These are phyloP conservation scores for Circaetus gallicus DNA, from an alignment of 2,113 vertebrate genomes.

Conservation along the genomic window DNA sequence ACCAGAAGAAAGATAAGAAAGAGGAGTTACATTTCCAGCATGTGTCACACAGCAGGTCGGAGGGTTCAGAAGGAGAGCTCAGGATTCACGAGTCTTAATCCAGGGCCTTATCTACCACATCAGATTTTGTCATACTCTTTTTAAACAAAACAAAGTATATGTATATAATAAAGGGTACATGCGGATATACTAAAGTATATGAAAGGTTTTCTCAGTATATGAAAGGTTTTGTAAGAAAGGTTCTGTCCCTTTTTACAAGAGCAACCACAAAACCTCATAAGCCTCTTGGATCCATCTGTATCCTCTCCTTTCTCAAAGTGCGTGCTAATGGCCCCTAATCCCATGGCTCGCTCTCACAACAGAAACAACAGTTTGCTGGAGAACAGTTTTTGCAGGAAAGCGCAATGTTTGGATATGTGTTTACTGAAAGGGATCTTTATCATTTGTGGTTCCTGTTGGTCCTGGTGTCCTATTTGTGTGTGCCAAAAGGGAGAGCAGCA, in stretches of 20 bases:
- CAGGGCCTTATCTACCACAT: neutral
- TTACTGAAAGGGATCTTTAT: neutral
- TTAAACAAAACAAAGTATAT: neutral
- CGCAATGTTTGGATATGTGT: neutral
- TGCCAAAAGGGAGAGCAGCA: neutral
- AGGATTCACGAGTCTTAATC: neutral
- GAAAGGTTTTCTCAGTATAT: no score
- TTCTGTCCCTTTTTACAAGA: neutral
- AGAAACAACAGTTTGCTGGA: neutral
- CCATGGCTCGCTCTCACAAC: fast-evolving
- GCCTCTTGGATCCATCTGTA: neutral
- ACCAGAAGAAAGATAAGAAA: neutral
- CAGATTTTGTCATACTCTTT: neutral
- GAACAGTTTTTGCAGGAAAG: neutral
- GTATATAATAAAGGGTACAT: neutral
- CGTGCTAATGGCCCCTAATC: neutral
- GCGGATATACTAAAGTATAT: neutral
- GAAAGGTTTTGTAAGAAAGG: neutral
- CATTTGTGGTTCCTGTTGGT: neutral
- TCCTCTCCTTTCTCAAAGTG: neutral
- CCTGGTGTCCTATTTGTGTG: neutral
- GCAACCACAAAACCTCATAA: neutral
- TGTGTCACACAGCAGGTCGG: neutral
- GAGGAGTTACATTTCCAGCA: neutral
- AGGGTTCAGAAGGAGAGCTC: neutral